Conservation (phyloP, 2,797 vertebrate genomes). For the Kryptopterus vitreolus region DNA sequence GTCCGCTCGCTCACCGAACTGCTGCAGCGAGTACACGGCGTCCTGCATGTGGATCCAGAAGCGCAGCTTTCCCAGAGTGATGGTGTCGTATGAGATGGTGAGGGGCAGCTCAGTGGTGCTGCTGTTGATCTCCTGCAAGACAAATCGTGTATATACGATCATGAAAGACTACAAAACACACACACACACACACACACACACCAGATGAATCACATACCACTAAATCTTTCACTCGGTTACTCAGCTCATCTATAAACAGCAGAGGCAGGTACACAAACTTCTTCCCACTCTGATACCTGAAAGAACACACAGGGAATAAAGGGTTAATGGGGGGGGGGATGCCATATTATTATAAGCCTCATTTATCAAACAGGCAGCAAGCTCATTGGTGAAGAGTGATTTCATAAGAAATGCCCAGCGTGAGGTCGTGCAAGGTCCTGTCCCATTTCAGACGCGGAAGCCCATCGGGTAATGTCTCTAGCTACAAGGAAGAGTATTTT, state of each 20-base stretch:
- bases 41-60: conserved; percentile 99
- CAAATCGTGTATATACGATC: neutral
- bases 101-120: conserved; percentile 87
- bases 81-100: conserved; percentile 90
- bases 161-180: neutral
- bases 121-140: conserved; percentile 86
- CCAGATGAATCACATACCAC: conserved; percentile 69
- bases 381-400: too few relatives aligned
- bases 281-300: conserved; percentile 87
- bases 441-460: neutral
- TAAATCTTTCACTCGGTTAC: conserved; percentile 94
- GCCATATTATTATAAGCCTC: too few relatives aligned
- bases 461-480: neutral
- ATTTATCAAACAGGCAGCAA: neutral
- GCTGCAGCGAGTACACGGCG: conserved; percentile 91
- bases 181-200: neutral
- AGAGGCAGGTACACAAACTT: conserved; percentile 96
- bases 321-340: too few relatives aligned
- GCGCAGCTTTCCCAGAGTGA: conserved; percentile 90
- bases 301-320: neutral
- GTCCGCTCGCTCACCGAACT: conserved; percentile 81
- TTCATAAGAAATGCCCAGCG: too few relatives aligned
- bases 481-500: neutral
- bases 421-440: neutral
- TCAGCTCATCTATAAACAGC: conserved; percentile 97